Conservation (phyloP, 2,888 invertebrate species). For the Ecliptopera silaceata region DNA sequence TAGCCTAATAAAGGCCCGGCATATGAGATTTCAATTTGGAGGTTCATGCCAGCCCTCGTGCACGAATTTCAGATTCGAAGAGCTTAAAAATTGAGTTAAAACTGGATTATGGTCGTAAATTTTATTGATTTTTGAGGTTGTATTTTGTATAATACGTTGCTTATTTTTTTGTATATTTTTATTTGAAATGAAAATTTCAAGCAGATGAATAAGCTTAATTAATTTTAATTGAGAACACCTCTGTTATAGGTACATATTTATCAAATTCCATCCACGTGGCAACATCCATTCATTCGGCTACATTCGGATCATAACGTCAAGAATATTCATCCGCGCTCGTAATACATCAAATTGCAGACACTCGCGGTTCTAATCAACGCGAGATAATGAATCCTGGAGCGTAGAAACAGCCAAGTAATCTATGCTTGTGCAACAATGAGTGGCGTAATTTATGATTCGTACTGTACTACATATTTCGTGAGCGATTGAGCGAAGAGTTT, state of each 20-base stretch:
- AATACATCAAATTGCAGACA: conserved; percentile 38
- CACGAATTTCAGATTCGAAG: conserved; percentile 24
- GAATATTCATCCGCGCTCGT: conserved; percentile 23
- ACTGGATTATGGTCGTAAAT: conserved; percentile 22
- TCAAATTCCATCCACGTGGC: neutral
- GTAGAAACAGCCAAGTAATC: conserved; percentile 14
- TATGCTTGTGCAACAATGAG: conserved; percentile 7
- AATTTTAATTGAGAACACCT: too few species aligned
- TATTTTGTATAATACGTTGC: neutral
- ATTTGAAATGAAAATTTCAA: too few species aligned
- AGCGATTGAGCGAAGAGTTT: neutral
- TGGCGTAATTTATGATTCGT: conserved; percentile 24
- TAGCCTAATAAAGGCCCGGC: conserved; percentile 64
- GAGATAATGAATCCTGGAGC: conserved; percentile 33
- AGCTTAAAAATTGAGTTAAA: conserved; percentile 31
- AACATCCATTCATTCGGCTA: conserved; percentile 11
- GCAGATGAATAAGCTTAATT: too few species aligned
- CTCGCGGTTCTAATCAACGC: conserved; percentile 37
- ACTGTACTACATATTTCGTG: neutral
- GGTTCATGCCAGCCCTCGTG: conserved; percentile 41
- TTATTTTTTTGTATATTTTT: too few species aligned
- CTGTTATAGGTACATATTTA: too few species aligned
- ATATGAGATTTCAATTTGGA: conserved; percentile 68
- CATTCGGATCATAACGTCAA: conserved; percentile 17
- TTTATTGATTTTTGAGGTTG: neutral